Conservation (phyloP, 1,140 invertebrate species). For the Euwallacea similis region DNA sequence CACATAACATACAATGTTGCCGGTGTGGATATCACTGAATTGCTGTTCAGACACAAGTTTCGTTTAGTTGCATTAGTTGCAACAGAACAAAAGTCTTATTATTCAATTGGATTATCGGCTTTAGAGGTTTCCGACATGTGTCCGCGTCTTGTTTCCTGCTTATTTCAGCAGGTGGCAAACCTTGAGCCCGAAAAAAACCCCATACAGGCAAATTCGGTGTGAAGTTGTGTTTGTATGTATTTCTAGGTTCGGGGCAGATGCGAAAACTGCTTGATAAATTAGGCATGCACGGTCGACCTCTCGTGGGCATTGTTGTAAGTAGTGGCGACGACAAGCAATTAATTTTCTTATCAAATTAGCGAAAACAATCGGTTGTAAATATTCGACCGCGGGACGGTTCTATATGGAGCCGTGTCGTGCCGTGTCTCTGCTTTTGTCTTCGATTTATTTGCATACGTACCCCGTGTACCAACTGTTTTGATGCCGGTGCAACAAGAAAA, state of each 20-base stretch:
- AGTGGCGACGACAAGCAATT: constrained; percentile 50
- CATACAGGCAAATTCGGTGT: too few relatives aligned
- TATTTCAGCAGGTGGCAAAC: too few relatives aligned
- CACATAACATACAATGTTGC: too few relatives aligned
- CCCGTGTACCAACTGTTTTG: not conserved
- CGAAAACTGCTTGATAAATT: constrained; percentile 41
- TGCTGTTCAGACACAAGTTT: too few relatives aligned
- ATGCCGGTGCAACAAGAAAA: constrained; percentile 1
- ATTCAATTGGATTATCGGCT: too few relatives aligned
- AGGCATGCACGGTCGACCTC: constrained; percentile 34
- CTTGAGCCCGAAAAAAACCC: too few relatives aligned
- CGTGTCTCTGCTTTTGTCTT: constrained; percentile 33
- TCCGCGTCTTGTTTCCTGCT: not conserved
- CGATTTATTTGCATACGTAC: constrained; percentile 22
- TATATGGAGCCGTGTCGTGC: constrained; percentile 34
- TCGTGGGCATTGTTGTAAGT: constrained; percentile 48
- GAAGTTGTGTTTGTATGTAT: too few relatives aligned
- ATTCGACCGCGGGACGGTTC: constrained; percentile 26
- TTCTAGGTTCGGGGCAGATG: not conserved
- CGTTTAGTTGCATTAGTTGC: too few relatives aligned
- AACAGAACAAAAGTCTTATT: too few relatives aligned
- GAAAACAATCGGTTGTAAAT: constrained; percentile 50
- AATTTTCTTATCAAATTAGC: constrained; percentile 53
- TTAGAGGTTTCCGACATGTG: too few relatives aligned
- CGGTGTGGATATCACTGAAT: too few relatives aligned